Evolutionary conservation across 1,140 invertebrate genomes (phyloP).

Genomic region (Odontomachus brunneus): DNA sequence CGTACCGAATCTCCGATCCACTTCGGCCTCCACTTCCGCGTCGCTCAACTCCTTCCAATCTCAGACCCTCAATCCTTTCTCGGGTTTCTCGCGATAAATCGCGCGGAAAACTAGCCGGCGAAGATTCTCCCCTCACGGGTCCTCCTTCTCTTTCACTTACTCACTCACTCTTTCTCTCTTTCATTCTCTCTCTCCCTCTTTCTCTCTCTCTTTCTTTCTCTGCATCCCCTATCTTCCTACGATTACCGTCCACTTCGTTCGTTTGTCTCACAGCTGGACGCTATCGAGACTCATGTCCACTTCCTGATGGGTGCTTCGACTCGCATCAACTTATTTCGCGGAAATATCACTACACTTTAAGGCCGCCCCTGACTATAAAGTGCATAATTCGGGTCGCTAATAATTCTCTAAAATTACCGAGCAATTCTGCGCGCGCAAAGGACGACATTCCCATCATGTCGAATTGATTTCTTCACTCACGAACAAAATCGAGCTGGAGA

Average conservation of each 20-base stretch:
- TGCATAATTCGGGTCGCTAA: background rate
- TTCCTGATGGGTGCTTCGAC: slow-evolving; percentile 26
- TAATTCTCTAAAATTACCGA: background rate
- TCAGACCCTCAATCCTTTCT: slow-evolving; percentile 79
- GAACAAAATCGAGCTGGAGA: no score
- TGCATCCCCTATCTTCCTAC: background rate
- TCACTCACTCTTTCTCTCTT: no score
- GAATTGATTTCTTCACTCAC: no score
- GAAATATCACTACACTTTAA: background rate
- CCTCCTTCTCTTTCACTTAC: background rate
- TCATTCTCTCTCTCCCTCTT: background rate
- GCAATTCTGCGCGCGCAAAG: background rate
- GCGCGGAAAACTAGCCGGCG: slow-evolving; percentile 82
- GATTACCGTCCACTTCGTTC: slow-evolving; percentile 42
- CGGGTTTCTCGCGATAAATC: slow-evolving; percentile 79
- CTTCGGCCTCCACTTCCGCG: slow-evolving; percentile 59
- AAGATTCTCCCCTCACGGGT: slow-evolving; percentile 72
- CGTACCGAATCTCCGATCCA: slow-evolving; percentile 48
- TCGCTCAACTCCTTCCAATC: slow-evolving; percentile 75
- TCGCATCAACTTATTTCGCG: slow-evolving; percentile 40
- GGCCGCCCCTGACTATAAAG: background rate
- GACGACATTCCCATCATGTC: no score
- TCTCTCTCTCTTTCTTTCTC: background rate
- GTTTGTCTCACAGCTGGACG: slow-evolving; percentile 57
- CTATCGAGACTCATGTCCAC: slow-evolving; percentile 49